Percentiles rank a stretch among this genome's conserved stretches.
Evolutionary conservation across 1,140 invertebrate species (phyloP).

Genomic region (Venustaconcha ellipsiformis): DNA sequence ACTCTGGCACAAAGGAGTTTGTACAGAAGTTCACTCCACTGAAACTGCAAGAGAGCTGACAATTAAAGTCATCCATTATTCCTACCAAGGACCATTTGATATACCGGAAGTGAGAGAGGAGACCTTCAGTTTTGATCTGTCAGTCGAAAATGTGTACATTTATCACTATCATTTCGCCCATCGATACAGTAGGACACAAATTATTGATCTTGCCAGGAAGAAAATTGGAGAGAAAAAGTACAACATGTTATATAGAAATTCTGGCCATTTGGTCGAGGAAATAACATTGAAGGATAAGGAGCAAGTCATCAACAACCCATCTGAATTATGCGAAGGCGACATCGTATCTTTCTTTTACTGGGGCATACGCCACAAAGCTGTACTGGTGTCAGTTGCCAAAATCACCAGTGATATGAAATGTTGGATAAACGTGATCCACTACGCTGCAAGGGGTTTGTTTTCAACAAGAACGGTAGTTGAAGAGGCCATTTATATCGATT

Average conservation of each 20-base stretch:
- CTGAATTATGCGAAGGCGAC: conserved; percentile 5
- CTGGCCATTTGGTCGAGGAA: conserved; percentile 13
- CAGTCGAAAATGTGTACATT: conserved; percentile 9
- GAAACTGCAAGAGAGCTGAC: not conserved
- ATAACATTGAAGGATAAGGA: conserved; percentile 8
- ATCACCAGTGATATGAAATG: not conserved
- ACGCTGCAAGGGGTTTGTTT: conserved; percentile 1
- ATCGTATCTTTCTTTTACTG: conserved; percentile 12
- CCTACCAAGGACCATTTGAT: not conserved
- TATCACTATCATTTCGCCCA: conserved; percentile 17
- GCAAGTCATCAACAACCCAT: not conserved
- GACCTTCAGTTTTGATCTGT: conserved; percentile 7
- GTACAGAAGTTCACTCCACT: conserved; percentile 4
- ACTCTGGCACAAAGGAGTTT: conserved; percentile 14
- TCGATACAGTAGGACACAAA: conserved; percentile 1
- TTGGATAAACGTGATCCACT: conserved; percentile 8
- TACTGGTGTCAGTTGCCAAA: conserved; percentile 9
- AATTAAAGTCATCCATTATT: conserved; percentile 15
- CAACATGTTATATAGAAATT: conserved; percentile 1
- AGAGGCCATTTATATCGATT: conserved; percentile 6
- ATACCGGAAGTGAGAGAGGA: conserved; percentile 2
- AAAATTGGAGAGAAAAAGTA: conserved; percentile 13
- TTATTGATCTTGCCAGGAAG: conserved; percentile 7
- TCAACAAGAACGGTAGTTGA: conserved; percentile 17
- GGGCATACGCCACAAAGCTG: conserved; percentile 12